Conservation (phyloP, 2,797 vertebrate genomes). For the Channa striata region DNA sequence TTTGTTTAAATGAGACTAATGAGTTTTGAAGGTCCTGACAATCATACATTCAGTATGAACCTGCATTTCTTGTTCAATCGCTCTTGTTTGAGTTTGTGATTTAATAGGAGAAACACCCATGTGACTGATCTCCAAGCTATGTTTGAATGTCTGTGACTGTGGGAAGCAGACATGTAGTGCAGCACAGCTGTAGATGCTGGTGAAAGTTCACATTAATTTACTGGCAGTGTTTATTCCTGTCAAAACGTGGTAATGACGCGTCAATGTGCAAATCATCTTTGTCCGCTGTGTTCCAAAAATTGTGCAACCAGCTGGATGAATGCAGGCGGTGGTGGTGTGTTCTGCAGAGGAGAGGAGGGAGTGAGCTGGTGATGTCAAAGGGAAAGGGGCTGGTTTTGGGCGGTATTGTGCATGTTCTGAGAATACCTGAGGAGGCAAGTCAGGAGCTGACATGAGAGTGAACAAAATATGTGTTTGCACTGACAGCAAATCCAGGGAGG, state of each 20-base stretch:
- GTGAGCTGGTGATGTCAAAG: conserved; percentile 73
- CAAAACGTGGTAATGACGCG: neutral
- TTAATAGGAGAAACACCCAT: conserved; percentile 53
- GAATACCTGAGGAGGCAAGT: conserved; percentile 84
- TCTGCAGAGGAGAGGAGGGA: conserved; percentile 48
- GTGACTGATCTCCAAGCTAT: conserved; percentile 51
- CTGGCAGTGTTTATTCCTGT: neutral
- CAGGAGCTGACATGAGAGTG: conserved; percentile 66
- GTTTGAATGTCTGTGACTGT: conserved; percentile 5
- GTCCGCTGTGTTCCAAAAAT: conserved; percentile 10
- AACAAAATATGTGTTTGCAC: conserved; percentile 55
- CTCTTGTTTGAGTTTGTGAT: conserved; percentile 34
- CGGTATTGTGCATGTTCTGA: conserved; percentile 54
- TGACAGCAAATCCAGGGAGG: conserved; percentile 45
- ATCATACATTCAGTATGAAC: conserved; percentile 27
- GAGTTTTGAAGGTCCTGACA: conserved; percentile 16
- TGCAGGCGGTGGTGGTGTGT: conserved; percentile 19
- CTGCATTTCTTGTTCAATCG: conserved; percentile 56
- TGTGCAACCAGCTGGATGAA: conserved; percentile 58
- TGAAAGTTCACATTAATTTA: conserved; percentile 26
- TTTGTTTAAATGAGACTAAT: neutral
- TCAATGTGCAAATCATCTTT: conserved; percentile 37
- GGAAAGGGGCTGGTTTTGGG: conserved; percentile 69
- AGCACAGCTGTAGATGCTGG: neutral
- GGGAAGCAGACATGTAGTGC: conserved; percentile 8